These are phyloP conservation scores for Cephus spinipes DNA, from an alignment of 2,888 invertebrate genomes.

Conservation along the genomic window DNA sequence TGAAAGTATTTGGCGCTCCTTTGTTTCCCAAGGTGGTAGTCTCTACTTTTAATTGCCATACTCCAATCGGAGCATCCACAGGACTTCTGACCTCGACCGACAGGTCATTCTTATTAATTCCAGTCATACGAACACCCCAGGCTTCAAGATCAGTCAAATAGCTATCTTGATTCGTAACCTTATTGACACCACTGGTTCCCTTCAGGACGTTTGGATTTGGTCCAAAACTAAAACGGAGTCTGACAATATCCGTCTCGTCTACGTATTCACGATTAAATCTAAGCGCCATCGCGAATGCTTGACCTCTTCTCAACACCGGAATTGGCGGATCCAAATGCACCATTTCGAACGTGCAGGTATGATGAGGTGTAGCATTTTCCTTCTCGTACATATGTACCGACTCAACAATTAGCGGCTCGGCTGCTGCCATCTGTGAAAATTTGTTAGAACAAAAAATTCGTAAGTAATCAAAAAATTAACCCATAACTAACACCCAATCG, in stretches of 20 bases:
- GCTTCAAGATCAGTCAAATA: conserved; percentile 53
- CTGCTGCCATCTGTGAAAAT: conserved; percentile 40
- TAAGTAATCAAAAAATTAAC: not conserved
- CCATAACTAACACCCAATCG: no score
- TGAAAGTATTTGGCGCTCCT: conserved; percentile 66
- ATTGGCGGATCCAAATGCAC: conserved; percentile 75
- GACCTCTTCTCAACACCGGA: conserved; percentile 79
- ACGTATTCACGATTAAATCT: conserved; percentile 75
- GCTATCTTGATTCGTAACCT: conserved; percentile 52
- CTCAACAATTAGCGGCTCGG: conserved; percentile 71
- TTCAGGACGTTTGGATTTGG: conserved; percentile 69
- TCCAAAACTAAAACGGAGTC: conserved; percentile 76
- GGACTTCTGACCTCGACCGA: conserved; percentile 74
- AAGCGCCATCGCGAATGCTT: conserved; percentile 77
- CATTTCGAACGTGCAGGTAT: conserved; percentile 77
- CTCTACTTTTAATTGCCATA: conserved; percentile 76
- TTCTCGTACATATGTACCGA: conserved; percentile 75
- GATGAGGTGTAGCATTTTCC: conserved; percentile 78
- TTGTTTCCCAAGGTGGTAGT: conserved; percentile 68
- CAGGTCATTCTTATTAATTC: conserved; percentile 48
- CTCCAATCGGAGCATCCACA: conserved; percentile 74
- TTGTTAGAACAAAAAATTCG: not conserved
- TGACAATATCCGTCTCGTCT: conserved; percentile 73
- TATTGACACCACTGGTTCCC: conserved; percentile 69
- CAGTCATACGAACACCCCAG: conserved; percentile 67